Evolutionary conservation across 2,113 vertebrate species (phyloP).

Genomic region (Labeo rohita): DNA sequence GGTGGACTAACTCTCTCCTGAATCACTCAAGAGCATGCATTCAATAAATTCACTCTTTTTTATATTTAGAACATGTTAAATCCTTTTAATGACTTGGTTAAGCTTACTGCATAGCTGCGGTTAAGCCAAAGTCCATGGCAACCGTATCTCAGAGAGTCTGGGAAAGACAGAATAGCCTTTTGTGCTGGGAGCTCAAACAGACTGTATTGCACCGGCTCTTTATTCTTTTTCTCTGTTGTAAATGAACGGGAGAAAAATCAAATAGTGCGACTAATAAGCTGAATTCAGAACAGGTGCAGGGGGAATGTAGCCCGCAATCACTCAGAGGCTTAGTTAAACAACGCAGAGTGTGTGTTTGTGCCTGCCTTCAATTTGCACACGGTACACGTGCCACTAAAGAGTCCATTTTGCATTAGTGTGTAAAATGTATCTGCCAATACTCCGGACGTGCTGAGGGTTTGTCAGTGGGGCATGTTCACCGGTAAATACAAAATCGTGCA

Average conservation of each 20-base stretch:
- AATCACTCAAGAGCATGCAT: not conserved
- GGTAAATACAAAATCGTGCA: not conserved
- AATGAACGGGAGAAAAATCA: slow-evolving; percentile 35
- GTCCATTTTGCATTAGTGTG: slow-evolving; percentile 49
- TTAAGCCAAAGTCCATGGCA: slow-evolving; percentile 11
- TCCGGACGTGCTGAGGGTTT: slow-evolving; percentile 6
- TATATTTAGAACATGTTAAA: not conserved
- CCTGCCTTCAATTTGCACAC: not conserved
- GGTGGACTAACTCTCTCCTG: not conserved
- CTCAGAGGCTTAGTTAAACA: slow-evolving; percentile 52
- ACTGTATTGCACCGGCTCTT: not conserved
- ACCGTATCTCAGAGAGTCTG: not conserved
- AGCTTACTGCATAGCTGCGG: not conserved
- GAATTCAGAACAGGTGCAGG: slow-evolving; percentile 44
- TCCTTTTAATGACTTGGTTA: not conserved
- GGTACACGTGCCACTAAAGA: slow-evolving; percentile 27
- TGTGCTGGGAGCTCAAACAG: slow-evolving; percentile 1
- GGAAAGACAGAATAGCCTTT: not conserved
- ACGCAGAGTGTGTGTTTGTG: slow-evolving; percentile 19
- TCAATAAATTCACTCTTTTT: not conserved
- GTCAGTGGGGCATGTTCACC: not conserved
- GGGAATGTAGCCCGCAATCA: slow-evolving; percentile 51
- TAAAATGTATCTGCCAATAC: slow-evolving; percentile 33
- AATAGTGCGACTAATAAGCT: slow-evolving; percentile 54
- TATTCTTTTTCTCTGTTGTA: slow-evolving; percentile 24